Conservation (phyloP, 2,113 vertebrate species). For the Tor tambroides region DNA sequence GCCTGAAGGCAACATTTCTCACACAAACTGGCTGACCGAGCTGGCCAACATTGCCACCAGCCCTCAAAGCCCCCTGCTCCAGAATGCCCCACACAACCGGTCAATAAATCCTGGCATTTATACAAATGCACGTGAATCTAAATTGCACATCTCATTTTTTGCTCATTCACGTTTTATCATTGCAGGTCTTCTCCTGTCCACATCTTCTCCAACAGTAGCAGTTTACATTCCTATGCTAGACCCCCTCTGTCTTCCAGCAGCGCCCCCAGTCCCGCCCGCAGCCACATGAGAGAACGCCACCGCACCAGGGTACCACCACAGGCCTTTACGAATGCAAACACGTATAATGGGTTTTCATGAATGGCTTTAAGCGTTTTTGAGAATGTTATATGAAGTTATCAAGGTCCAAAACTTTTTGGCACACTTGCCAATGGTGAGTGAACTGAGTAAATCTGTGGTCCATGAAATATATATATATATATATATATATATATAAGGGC, state of each 20-base stretch:
- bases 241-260: constrained; percentile 89
- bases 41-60: constrained; percentile 97
- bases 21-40: constrained; percentile 94
- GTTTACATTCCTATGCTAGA: constrained; percentile 99
- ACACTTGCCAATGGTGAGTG: not conserved
- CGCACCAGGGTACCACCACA: constrained; percentile 71
- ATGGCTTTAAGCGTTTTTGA: not conserved
- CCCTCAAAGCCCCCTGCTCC: constrained; percentile 94
- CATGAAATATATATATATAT: not conserved
- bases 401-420: not conserved
- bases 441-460: not conserved
- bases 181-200: constrained; percentile 96
- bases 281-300: constrained; percentile 85
- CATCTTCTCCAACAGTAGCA: constrained; percentile 97
- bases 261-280: constrained; percentile 79
- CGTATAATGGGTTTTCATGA: not conserved
- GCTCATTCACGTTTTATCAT: constrained; percentile 47
- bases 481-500: not conserved
- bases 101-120: constrained; percentile 60
- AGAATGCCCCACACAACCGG: constrained; percentile 91
- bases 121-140: not conserved
- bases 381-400: not conserved
- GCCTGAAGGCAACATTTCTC: constrained; percentile 80
- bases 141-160: not conserved
- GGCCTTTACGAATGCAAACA: not conserved